These are phyloP conservation scores for Prionace glauca DNA, from an alignment of 2,797 vertebrate genomes.

Conservation along the genomic window DNA sequence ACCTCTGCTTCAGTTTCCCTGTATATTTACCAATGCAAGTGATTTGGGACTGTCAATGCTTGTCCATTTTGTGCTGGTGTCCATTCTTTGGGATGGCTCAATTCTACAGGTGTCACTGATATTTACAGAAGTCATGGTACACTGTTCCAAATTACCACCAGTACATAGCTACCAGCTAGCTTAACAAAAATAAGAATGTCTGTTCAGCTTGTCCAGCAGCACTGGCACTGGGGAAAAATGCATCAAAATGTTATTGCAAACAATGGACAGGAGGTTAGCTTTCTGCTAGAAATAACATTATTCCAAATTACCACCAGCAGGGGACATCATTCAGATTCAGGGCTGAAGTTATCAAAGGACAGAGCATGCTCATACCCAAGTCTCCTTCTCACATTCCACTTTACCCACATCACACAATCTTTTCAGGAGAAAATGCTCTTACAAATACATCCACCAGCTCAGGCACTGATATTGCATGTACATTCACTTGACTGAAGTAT, in stretches of 20 bases:
- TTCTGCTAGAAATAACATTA: not conserved
- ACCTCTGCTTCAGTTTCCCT: not conserved
- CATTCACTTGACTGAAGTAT: too few relatives aligned
- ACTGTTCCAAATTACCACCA: not conserved
- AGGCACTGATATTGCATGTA: too few relatives aligned
- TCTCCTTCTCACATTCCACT: too few relatives aligned
- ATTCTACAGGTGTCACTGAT: not conserved
- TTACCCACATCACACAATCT: too few relatives aligned
- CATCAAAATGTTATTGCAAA: not conserved
- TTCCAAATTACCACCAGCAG: not conserved
- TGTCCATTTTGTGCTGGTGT: not conserved
- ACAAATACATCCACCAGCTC: too few relatives aligned
- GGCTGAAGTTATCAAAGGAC: too few relatives aligned
- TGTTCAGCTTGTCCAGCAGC: not conserved
- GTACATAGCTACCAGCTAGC: not conserved
- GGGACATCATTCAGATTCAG: not conserved
- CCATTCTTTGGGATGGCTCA: not conserved
- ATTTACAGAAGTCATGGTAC: not conserved
- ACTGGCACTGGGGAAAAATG: not conserved
- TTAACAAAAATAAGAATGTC: not conserved
- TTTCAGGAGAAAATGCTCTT: too few relatives aligned
- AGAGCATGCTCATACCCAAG: too few relatives aligned
- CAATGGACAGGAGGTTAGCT: not conserved
- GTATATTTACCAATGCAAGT: not conserved
- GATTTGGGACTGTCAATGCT: not conserved